Conservation (phyloP, 2,888 invertebrate genomes). For the Ctena decussata region DNA sequence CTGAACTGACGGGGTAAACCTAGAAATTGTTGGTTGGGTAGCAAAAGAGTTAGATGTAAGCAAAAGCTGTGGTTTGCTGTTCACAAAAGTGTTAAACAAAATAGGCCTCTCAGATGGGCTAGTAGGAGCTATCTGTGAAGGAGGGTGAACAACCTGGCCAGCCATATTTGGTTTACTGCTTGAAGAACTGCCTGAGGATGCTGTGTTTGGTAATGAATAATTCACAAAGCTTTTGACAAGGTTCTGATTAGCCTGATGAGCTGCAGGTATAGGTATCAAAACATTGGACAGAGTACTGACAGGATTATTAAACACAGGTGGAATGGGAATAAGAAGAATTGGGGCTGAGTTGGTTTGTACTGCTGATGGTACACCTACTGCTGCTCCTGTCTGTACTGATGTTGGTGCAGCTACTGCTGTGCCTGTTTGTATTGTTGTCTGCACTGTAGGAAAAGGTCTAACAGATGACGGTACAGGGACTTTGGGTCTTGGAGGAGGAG, state of each 20-base stretch:
- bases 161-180: background rate
- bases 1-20: background rate
- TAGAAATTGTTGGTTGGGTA: background rate
- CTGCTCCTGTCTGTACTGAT: background rate
- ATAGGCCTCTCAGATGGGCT: background rate
- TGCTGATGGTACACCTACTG: background rate
- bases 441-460: background rate
- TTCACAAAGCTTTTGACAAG: background rate
- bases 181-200: background rate
- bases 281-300: background rate
- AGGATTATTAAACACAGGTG: background rate
- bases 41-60: background rate
- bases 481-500: background rate
- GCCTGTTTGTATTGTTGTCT: background rate
- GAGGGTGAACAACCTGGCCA: background rate
- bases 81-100: background rate
- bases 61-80: background rate
- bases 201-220: background rate
- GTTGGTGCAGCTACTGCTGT: background rate
- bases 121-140: background rate
- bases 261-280: background rate
- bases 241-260: background rate
- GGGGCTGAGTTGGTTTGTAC: background rate
- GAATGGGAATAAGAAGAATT: background rate
- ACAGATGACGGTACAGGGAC: background rate